phyloP scores from a whole-genome alignment of 2,113 vertebrate genomes.

The Caretta caretta region DNA sequence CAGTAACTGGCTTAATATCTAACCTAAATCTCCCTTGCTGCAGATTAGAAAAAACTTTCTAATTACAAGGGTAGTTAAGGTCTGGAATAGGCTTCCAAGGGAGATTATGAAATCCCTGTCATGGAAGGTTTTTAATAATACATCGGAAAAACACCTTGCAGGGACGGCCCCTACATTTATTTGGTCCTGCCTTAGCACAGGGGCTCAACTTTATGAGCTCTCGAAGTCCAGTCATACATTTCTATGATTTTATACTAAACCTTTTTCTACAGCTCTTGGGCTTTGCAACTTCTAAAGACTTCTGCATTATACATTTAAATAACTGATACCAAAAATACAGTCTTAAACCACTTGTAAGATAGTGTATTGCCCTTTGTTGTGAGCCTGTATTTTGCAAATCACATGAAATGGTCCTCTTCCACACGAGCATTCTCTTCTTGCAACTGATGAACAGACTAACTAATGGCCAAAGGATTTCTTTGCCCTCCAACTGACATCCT shows the following conservation, averaged over 20 bases:
- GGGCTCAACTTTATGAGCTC: background rate
- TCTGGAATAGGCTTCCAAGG: background rate
- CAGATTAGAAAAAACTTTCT: background rate
- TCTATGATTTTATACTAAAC: background rate
- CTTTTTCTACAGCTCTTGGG: background rate
- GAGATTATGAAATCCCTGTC: background rate
- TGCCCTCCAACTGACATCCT: background rate
- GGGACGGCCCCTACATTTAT: background rate
- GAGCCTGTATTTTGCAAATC: background rate
- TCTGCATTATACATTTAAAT: slow-evolving; percentile 7
- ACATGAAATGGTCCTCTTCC: background rate
- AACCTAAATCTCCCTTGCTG: background rate
- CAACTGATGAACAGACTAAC: background rate
- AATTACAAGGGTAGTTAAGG: background rate
- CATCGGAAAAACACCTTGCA: background rate
- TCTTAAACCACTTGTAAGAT: background rate
- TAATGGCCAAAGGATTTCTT: background rate
- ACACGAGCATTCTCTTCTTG: background rate
- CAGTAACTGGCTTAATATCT: background rate
- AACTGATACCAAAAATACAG: background rate
- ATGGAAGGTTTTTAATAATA: background rate
- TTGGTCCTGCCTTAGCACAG: background rate
- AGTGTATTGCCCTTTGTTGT: background rate
- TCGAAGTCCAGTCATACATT: background rate
- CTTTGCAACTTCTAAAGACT: background rate